Conservation (phyloP, 2,888 invertebrate species). For the Strigamia crassipes region DNA sequence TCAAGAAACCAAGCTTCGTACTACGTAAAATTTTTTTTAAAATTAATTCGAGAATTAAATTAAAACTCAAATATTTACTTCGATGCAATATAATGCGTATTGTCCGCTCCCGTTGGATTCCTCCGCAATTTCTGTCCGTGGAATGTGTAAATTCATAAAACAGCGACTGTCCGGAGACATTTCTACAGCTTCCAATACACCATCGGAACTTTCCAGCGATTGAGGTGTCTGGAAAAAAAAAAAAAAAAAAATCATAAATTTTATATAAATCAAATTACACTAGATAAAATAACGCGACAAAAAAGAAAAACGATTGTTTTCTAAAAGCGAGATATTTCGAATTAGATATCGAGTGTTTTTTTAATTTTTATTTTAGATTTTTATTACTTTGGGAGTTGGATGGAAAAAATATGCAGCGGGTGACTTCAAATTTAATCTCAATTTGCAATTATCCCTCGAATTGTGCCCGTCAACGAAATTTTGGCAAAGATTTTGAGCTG, state of each 20-base stretch:
- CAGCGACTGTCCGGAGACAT: conserved; percentile 54
- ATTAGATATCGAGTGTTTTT: neutral
- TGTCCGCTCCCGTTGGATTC: conserved; percentile 54
- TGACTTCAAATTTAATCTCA: conserved; percentile 33
- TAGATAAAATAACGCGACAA: neutral
- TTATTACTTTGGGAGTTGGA: conserved; percentile 11
- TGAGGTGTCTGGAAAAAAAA: neutral
- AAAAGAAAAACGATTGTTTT: neutral
- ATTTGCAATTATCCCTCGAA: neutral
- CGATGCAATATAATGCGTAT: conserved; percentile 57
- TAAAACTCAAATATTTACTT: conserved; percentile 52
- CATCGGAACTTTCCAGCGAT: conserved; percentile 15
- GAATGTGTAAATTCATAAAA: conserved; percentile 56
- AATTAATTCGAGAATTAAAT: conserved; percentile 13
- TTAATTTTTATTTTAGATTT: neutral
- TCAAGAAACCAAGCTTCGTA: conserved; percentile 56
- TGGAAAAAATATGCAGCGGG: conserved; percentile 24
- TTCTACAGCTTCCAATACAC: conserved; percentile 50
- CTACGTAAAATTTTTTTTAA: conserved; percentile 51
- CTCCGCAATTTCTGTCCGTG: conserved; percentile 56
- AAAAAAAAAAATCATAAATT: neutral
- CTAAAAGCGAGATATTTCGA: neutral
- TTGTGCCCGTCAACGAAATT: neutral
- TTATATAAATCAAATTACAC: neutral
- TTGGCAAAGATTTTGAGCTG: neutral